Conservation (phyloP, 2,113 vertebrate genomes). For the Cebidichthys violaceus region DNA sequence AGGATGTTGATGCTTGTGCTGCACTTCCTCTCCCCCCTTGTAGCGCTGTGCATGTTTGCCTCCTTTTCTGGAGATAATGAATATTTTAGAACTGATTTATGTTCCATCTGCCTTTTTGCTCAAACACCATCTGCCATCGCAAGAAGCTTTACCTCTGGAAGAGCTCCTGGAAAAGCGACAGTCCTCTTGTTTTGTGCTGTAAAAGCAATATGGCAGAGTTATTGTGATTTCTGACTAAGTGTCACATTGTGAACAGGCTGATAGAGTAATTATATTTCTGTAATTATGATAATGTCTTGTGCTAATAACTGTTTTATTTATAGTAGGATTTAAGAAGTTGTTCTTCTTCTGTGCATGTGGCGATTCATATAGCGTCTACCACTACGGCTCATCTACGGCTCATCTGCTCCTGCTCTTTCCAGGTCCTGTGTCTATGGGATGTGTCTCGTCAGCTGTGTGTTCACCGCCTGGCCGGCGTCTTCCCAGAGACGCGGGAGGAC, state of each 20-base stretch:
- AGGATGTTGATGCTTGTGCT: constrained; percentile 51
- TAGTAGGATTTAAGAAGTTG: too few relatives aligned
- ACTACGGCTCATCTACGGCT: neutral
- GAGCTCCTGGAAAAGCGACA: constrained; percentile 43
- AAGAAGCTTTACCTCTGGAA: constrained; percentile 63
- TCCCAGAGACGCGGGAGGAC: constrained; percentile 63
- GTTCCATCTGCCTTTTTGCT: constrained; percentile 76
- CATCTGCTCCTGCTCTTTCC: neutral
- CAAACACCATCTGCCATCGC: constrained; percentile 75
- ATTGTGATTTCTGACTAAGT: constrained; percentile 30
- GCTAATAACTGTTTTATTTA: neutral
- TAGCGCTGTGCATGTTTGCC: constrained; percentile 51
- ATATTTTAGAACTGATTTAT: constrained; percentile 77
- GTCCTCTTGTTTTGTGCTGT: constrained; percentile 30
- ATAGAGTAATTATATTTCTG: constrained; percentile 11
- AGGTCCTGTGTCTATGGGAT: constrained; percentile 76
- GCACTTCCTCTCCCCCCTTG: constrained; percentile 44
- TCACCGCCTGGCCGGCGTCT: constrained; percentile 60
- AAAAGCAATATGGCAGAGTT: constrained; percentile 50
- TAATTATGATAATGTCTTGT: constrained; percentile 1
- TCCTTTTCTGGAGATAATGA: constrained; percentile 67
- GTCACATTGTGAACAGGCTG: constrained; percentile 9
- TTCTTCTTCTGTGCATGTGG: neutral
- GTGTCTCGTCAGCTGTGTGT: constrained; percentile 68
- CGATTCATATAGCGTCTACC: neutral